Base-by-base conservation (phyloP, 2,888 invertebrate genomes). In the Leistus spinibarbis region DNA sequence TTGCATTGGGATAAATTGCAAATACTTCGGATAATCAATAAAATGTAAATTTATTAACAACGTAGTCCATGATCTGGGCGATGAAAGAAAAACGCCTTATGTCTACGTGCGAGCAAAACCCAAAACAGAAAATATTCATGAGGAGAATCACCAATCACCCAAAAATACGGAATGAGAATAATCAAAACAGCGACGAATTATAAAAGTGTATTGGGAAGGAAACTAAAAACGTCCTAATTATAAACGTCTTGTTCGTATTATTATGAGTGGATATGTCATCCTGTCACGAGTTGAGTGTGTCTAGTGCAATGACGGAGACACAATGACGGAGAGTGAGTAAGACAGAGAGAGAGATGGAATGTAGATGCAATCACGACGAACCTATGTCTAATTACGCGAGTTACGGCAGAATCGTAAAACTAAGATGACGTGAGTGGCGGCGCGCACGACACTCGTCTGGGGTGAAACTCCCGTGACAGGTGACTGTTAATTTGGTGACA, bases 361-460 rank as follows among this genome's bases (percentile, higher is more conserved):
- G 77, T 76, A 77, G 78, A 79, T 77, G 77, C 77, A 81, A 81
- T 81, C 81, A 81, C 81, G 81, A 81, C 81, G 80, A 81, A 81
- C 81, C 81, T 79, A 80, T 79, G 81, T 81, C 81, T 81, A 81
- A 81, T 81, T 81, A 80, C 80, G 79, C 80, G 80, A 78, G 78
- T 77, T 77, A 78, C 53, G 10, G 87, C 88, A 86, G 86, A 86
- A 85, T 86, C 85, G 86, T 86, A 86, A 88, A 88, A 88, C 88
- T 88, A 88, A 88, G 88, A 88, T 88, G 86, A 88, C 88, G 88
- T 88, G 88, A 88, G 86, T 86, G 79, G 86, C 85, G 84, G n/a
- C n/a, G n/a, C 85, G 80, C 79, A 1, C 40, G 66, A 66, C 53
- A 23, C 54, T n/a, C 54, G 62, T 54, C 69, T 69, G 76, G 76